Evolutionary conservation across 2,797 vertebrate genomes (phyloP).

Genomic region (Eremophila alpestris): DNA sequence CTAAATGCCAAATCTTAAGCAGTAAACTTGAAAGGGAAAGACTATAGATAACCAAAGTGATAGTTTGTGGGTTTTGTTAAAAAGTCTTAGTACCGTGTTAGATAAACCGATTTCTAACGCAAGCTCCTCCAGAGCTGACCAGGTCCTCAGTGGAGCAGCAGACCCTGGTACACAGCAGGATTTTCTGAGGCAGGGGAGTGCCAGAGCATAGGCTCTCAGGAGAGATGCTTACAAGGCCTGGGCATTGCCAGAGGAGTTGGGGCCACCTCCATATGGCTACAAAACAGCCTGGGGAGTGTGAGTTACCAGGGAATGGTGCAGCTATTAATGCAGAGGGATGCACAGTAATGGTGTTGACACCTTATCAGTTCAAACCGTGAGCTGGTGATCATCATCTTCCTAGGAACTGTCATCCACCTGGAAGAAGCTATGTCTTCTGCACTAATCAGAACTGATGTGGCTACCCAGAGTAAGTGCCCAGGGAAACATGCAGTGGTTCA

Average conservation of each 20-base stretch:
- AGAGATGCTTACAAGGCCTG: neutral
- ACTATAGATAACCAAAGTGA: neutral
- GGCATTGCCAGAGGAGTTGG: neutral
- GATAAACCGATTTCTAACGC: neutral
- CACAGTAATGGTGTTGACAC: too few relatives aligned
- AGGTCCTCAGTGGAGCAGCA: accelerated
- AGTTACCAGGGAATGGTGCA: accelerated
- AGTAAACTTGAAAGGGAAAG: neutral
- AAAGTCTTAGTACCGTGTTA: neutral
- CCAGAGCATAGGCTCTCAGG: accelerated
- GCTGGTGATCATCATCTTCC: neutral
- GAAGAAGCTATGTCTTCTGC: neutral
- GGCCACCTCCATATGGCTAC: accelerated
- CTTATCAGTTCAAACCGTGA: neutral
- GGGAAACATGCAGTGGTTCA: neutral
- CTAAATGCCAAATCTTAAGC: neutral
- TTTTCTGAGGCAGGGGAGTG: neutral
- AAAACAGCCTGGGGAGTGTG: neutral
- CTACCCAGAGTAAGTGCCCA: neutral
- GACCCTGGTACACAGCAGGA: accelerated
- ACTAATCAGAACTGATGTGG: neutral
- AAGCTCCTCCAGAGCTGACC: accelerated
- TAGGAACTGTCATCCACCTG: neutral
- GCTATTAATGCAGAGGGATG: neutral
- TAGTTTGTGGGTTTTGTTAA: neutral